Evolutionary conservation across 2,113 vertebrate genomes (phyloP).

Genomic region (Acrocephalus kingi): DNA sequence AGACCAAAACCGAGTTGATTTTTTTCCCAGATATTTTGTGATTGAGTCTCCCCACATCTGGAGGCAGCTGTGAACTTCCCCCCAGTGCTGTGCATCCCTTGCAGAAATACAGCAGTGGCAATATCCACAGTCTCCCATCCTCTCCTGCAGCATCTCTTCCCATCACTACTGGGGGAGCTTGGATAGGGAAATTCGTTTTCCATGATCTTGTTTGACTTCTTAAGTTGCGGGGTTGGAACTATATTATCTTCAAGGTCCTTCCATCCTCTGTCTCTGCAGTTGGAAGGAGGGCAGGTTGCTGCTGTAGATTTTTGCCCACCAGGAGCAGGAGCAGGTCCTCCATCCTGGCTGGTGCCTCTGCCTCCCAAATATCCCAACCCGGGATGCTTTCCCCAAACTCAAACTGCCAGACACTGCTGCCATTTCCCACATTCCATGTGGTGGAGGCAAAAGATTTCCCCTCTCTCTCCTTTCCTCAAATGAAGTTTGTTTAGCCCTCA

Average conservation of each 20-base stretch:
- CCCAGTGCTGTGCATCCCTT: background rate
- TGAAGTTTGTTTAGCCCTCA: slow-evolving; percentile 42
- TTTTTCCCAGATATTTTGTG: background rate
- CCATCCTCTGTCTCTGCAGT: background rate
- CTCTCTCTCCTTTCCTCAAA: background rate
- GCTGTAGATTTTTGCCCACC: background rate
- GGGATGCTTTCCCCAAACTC: background rate
- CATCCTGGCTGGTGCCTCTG: background rate
- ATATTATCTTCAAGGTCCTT: no score
- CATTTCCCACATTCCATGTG: background rate
- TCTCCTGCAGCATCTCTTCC: background rate
- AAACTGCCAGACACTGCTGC: background rate
- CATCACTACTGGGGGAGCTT: rapidly evolving
- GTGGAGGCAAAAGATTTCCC: background rate
- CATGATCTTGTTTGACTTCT: no score
- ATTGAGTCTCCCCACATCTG: background rate
- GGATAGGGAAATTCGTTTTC: background rate
- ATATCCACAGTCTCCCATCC: rapidly evolving
- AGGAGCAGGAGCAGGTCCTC: background rate
- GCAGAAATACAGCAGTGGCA: background rate
- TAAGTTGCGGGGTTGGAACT: no score
- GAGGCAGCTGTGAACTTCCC: background rate
- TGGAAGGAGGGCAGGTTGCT: background rate
- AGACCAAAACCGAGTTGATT: background rate
- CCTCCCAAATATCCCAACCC: background rate